Base-by-base conservation (phyloP, 2,797 vertebrate species). In the Hoplostethus atlanticus region DNA sequence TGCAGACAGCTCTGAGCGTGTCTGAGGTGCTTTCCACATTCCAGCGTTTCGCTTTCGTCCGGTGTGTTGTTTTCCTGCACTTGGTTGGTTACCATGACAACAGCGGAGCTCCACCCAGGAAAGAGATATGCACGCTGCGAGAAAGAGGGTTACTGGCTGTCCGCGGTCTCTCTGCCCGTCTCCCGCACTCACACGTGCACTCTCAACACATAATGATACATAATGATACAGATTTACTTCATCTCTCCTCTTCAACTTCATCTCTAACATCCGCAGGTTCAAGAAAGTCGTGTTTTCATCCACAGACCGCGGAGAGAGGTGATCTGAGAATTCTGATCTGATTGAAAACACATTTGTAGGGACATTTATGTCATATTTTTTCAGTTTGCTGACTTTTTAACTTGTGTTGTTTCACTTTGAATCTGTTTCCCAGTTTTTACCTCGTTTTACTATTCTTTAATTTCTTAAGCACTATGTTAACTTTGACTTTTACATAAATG, bases 71-170 rank as follows among this genome's bases (percentile, higher is more conserved):
- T 28, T 25, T 31, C 68, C 59, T 54, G 67, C 48, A 59, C 79
- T 71, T 53, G n/a, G 79, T 53, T 8, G 4, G 82, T 92, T 78
- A 73, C 81, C 81, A 78, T 90, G 87, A 87, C 90, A 85, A 93
- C 90, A 77, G 54, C 47, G 0, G 83, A 84, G 87, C 90, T 92
- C 91, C 90, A 91, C 90, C 90, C 90, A 91, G 85, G 72, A 86
- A 73, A 76, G 80, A 83, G 89, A 88, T 86, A 80, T 83, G 84
- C 76, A 65, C 47, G 80, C 79, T 80, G 81, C 81, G 82, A 91
- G 81, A 88, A 88, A 88, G 85, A 87, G 87, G 89, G 89, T 92
- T 91, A 92, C 90, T 89, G 90, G 89, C 90, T 28, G 90, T 91
- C 90, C 91, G 81, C 81, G 83, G 81, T 91, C 83, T 72, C 71